These are phyloP conservation scores for Pachycephus smyrnensis DNA, from an alignment of 2,888 invertebrate genomes.

Conservation along the genomic window DNA sequence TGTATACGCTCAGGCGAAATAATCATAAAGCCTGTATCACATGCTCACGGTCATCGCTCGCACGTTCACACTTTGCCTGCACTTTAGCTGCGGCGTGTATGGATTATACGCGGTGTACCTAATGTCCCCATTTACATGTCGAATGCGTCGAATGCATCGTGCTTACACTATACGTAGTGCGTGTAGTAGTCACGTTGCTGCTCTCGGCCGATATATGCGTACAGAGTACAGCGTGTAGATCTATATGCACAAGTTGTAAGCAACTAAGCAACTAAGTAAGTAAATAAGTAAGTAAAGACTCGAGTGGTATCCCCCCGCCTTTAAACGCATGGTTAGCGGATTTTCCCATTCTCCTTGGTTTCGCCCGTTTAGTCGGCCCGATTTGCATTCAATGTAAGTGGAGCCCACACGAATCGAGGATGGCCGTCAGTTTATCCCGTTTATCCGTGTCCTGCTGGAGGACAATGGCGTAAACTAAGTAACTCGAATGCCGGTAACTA, in stretches of 20 bases:
- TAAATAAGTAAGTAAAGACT: too few species aligned
- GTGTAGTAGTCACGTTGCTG: not conserved
- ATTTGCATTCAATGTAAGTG: slow-evolving; percentile 38
- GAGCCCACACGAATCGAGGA: slow-evolving; percentile 8
- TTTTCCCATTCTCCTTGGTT: not conserved
- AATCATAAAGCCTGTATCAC: too few species aligned
- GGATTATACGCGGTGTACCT: not conserved
- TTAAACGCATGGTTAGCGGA: too few species aligned
- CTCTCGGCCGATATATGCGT: not conserved
- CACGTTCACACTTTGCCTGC: not conserved
- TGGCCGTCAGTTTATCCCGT: not conserved
- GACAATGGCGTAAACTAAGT: slow-evolving; percentile 38
- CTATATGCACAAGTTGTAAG: too few species aligned
- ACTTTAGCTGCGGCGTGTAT: too few species aligned
- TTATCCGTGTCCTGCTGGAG: slow-evolving; percentile 11
- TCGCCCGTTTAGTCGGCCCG: slow-evolving; percentile 27
- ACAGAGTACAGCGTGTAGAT: too few species aligned
- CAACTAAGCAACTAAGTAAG: too few species aligned
- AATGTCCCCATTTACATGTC: slow-evolving; percentile 2
- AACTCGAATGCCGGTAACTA: slow-evolving; percentile 25
- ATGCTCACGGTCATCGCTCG: not conserved
- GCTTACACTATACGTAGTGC: not conserved
- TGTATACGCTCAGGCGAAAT: too few species aligned
- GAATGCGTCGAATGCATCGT: not conserved
- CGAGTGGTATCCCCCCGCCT: too few species aligned